These are phyloP conservation scores for Kryptolebias ocellatus DNA, from an alignment of 2,797 vertebrate species.

Conservation along the genomic window DNA sequence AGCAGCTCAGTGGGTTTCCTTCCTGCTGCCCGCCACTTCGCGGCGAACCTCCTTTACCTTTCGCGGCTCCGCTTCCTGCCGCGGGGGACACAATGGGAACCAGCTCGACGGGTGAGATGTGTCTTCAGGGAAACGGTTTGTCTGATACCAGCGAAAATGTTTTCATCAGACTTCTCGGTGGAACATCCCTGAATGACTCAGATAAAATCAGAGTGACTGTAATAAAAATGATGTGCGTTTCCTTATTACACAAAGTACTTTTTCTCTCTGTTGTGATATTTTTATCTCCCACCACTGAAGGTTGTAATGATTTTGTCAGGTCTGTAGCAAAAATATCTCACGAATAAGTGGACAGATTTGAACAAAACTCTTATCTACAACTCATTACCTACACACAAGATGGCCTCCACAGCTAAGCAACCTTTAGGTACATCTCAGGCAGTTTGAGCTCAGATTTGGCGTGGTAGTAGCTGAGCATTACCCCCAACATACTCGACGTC, in stretches of 20 bases:
- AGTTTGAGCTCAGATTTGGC: no score
- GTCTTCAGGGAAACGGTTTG: constrained; percentile 42
- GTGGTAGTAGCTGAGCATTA: no score
- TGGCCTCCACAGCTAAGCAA: no score
- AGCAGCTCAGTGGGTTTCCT: constrained; percentile 54
- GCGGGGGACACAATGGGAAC: constrained; percentile 37
- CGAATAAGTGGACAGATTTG: background rate
- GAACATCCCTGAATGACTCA: constrained; percentile 19
- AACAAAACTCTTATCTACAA: background rate
- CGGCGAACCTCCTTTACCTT: constrained; percentile 49
- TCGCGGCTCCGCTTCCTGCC: constrained; percentile 61
- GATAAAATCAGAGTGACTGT: background rate
- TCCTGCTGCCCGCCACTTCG: constrained; percentile 54
- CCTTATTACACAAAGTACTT: background rate
- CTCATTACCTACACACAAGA: no score
- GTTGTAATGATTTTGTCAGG: no score
- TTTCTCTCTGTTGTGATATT: no score
- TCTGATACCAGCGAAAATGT: constrained; percentile 14
- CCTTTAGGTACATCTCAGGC: no score
- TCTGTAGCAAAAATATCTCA: no score
- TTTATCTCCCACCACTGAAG: no score
- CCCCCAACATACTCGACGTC: no score
- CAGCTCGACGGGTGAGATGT: constrained; percentile 6
- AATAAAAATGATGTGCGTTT: constrained; percentile 8
- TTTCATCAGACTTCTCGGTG: constrained; percentile 32